A percentile compares a stretch with the other conserved stretches of the same genome.
phyloP scores from a whole-genome alignment of 1,140 invertebrate species.

The Solen grandis region DNA sequence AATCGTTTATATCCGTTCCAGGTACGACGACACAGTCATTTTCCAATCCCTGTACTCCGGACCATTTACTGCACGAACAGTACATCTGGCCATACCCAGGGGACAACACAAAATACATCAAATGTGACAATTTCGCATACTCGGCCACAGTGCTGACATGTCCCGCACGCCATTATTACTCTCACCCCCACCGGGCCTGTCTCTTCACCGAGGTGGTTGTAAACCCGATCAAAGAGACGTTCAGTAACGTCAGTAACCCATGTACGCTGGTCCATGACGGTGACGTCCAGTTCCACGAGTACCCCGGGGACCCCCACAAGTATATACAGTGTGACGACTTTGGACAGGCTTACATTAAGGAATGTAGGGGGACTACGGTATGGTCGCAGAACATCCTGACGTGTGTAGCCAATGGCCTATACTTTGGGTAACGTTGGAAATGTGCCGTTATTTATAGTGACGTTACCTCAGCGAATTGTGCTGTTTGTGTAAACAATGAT shows the following conservation, averaged over 20 bases:
- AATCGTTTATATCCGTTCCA: no score
- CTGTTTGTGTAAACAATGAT: no score
- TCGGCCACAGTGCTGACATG: conserved; percentile 7
- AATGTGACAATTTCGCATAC: conserved; percentile 13
- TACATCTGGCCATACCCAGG: conserved; percentile 3
- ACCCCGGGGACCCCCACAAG: conserved; percentile 8
- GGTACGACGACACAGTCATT: no score
- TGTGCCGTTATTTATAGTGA: no score
- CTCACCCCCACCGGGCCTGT: not conserved
- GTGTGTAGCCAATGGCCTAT: conserved; percentile 6
- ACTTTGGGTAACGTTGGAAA: no score
- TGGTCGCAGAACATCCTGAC: conserved; percentile 3
- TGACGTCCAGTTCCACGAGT: conserved; percentile 16
- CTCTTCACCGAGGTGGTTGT: conserved; percentile 6
- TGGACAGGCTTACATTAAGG: conserved; percentile 18
- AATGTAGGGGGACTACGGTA: not conserved
- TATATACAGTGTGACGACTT: conserved; percentile 30
- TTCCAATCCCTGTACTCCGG: conserved; percentile 16
- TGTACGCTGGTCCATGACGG: not conserved
- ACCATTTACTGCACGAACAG: not conserved
- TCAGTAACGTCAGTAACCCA: not conserved
- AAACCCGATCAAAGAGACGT: not conserved
- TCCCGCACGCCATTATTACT: conserved; percentile 4
- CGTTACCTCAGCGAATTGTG: no score
- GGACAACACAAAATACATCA: conserved; percentile 13